These are phyloP conservation scores for Eupithecia dodoneata DNA, from an alignment of 2,888 invertebrate genomes.

Conservation along the genomic window DNA sequence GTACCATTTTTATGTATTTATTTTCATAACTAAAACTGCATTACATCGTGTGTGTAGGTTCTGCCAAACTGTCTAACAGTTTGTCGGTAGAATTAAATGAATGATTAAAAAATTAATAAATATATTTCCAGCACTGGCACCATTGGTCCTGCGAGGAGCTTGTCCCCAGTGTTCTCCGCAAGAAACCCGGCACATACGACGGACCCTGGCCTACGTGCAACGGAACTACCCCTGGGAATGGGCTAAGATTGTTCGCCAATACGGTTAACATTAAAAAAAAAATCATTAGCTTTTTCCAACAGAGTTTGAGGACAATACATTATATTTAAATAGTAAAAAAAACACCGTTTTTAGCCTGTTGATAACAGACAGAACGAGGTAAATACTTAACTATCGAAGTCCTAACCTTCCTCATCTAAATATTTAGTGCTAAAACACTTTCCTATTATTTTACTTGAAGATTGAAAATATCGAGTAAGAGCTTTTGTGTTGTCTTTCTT, in stretches of 20 bases:
- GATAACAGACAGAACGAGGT: not conserved
- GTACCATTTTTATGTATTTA: too few species aligned
- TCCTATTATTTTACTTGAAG: not conserved
- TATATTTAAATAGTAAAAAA: not conserved
- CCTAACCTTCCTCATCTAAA: not conserved
- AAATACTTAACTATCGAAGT: not conserved
- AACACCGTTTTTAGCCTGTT: not conserved
- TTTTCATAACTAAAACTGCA: too few species aligned
- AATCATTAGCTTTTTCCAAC: not conserved
- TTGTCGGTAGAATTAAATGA: too few species aligned
- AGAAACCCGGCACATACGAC: slow-evolving; percentile 88
- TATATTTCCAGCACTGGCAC: slow-evolving; percentile 86
- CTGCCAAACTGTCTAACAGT: too few species aligned
- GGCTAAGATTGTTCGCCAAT: slow-evolving; percentile 88
- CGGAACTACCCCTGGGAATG: slow-evolving; percentile 91
- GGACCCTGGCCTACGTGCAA: slow-evolving; percentile 89
- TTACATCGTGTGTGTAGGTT: too few species aligned
- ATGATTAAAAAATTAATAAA: not conserved
- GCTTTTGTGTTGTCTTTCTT: too few species aligned
- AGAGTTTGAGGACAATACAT: not conserved
- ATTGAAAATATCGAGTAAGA: too few species aligned
- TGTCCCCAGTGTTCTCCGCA: slow-evolving; percentile 88
- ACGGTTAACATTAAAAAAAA: slow-evolving; percentile 69
- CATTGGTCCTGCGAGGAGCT: slow-evolving; percentile 88
- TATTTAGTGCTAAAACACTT: not conserved